Evolutionary conservation across 2,797 vertebrate species (phyloP).

Genomic region (Brotula barbata): DNA sequence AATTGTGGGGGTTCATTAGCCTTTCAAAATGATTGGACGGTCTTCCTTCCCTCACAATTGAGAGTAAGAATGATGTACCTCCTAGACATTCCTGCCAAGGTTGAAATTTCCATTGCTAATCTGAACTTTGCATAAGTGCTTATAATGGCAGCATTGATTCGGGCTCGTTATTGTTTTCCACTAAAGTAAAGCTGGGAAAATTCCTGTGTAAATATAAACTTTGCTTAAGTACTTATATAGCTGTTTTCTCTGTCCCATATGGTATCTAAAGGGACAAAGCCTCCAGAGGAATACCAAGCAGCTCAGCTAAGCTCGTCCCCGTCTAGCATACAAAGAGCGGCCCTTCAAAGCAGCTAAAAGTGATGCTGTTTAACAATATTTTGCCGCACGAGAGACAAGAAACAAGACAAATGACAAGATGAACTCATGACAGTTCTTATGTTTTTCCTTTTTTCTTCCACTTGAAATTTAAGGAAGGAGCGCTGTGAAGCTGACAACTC

Average conservation of each 20-base stretch:
- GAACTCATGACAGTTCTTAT: slow-evolving; percentile 24
- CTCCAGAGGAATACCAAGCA: slow-evolving; percentile 77
- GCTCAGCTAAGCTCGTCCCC: slow-evolving; percentile 68
- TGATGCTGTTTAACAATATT: slow-evolving; percentile 63
- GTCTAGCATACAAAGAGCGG: slow-evolving; percentile 69
- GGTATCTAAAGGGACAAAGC: slow-evolving; percentile 79
- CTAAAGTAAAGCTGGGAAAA: slow-evolving; percentile 80
- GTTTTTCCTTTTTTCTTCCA: neutral
- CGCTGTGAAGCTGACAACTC: neutral
- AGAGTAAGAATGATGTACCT: too few relatives aligned
- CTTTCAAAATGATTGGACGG: too few relatives aligned
- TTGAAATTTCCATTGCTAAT: slow-evolving; percentile 86
- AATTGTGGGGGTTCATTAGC: too few relatives aligned
- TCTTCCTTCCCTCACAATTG: too few relatives aligned
- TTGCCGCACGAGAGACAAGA: slow-evolving; percentile 59
- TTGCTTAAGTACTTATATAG: slow-evolving; percentile 84
- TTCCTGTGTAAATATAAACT: slow-evolving; percentile 85
- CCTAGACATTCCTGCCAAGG: slow-evolving; percentile 78
- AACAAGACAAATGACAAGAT: slow-evolving; percentile 49
- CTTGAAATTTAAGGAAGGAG: neutral
- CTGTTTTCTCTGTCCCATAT: slow-evolving; percentile 80
- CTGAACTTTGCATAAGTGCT: slow-evolving; percentile 86
- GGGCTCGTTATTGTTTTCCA: slow-evolving; percentile 81
- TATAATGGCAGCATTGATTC: slow-evolving; percentile 78
- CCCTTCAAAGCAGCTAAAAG: slow-evolving; percentile 71